Conservation (phyloP, 2,113 vertebrate genomes). For the Cranoglanis bouderius region DNA sequence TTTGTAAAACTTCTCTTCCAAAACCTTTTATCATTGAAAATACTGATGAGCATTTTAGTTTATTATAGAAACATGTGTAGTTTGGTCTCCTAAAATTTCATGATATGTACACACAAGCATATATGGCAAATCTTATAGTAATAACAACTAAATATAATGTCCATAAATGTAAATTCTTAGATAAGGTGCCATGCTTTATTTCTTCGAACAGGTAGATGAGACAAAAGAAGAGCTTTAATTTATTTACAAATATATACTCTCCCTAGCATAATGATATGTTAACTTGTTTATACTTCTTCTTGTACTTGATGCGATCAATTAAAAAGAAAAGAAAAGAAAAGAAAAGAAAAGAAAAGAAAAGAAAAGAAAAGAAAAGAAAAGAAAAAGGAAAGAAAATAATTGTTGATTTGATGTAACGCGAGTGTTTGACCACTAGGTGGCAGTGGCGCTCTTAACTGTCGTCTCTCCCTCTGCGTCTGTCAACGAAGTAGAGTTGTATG, state of each 20-base stretch:
- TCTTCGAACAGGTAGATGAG: background rate
- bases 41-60: background rate
- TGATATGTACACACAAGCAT: background rate
- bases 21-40: no score
- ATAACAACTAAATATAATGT: background rate
- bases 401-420: background rate
- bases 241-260: no score
- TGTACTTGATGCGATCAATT: no score
- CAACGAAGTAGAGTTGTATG: slow-evolving; percentile 11
- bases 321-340: background rate
- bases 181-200: background rate
- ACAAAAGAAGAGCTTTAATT: background rate
- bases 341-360: background rate
- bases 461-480: background rate
- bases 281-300: no score
- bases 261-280: background rate
- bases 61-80: background rate
- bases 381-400: background rate
- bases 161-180: no score
- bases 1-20: no score
- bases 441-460: background rate
- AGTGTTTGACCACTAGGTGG: slow-evolving; percentile 22
- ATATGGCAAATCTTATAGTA: background rate
- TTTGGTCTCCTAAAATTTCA: background rate
- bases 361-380: background rate